Percentiles rank a stretch among this genome's conserved stretches.
Evolutionary conservation across 2,797 vertebrate genomes (phyloP).

Genomic region (Discoglossus pictus): DNA sequence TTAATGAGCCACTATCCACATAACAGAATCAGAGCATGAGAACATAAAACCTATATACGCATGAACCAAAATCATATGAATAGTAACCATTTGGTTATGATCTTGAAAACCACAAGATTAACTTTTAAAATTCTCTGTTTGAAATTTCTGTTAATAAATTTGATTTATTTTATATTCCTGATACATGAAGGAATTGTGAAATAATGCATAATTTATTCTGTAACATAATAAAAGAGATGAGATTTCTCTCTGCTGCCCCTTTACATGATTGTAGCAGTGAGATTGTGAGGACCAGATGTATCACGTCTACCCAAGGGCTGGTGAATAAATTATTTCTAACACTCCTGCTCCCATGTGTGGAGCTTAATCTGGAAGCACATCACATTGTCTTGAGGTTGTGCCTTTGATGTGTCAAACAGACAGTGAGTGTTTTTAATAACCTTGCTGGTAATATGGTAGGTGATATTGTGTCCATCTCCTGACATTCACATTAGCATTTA

Average conservation of each 20-base stretch:
- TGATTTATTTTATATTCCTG: too few relatives aligned
- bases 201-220: too few relatives aligned
- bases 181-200: too few relatives aligned
- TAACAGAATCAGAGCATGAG: too few relatives aligned
- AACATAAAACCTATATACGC: too few relatives aligned
- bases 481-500: conserved; percentile 20
- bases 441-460: conserved; percentile 31
- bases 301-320: conserved; percentile 39
- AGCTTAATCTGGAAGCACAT: conserved; percentile 32
- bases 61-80: too few relatives aligned
- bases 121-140: too few relatives aligned
- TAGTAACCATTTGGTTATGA: too few relatives aligned
- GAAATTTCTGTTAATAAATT: too few relatives aligned
- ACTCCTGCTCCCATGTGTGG: conserved; percentile 31
- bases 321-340: conserved; percentile 43
- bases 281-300: conserved; percentile 34
- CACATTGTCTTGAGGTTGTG: conserved; percentile 42
- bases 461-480: conserved; percentile 13
- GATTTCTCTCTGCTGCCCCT: neutral
- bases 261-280: neutral
- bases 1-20: too few relatives aligned
- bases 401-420: conserved; percentile 31
- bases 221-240: too few relatives aligned
- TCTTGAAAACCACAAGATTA: too few relatives aligned
- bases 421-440: conserved; percentile 31